Conservation (phyloP, 2,113 vertebrate genomes). For the Pachyramphus minor region DNA sequence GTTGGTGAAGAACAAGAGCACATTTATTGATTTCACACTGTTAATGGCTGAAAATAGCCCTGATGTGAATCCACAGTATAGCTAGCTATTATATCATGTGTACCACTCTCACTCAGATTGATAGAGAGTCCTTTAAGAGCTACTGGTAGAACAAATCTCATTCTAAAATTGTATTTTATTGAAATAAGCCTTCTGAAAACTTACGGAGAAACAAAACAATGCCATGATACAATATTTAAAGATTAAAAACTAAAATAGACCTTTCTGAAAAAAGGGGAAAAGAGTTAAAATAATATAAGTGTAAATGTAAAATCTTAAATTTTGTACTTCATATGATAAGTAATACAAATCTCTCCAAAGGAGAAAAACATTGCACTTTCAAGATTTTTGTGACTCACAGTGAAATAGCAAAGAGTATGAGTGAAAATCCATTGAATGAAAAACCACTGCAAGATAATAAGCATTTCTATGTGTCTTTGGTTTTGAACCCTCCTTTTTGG, state of each 20-base stretch:
- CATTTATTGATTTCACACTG: background rate
- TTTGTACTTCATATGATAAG: background rate
- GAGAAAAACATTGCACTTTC: slow-evolving; percentile 58
- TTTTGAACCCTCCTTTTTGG: slow-evolving; percentile 2
- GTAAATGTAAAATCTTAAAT: background rate
- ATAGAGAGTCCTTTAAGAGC: background rate
- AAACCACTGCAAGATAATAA: background rate
- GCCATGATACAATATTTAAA: background rate
- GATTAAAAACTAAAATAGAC: background rate
- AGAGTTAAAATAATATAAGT: background rate
- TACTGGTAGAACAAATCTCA: background rate
- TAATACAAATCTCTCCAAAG: background rate
- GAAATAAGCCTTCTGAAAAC: background rate
- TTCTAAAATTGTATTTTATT: background rate
- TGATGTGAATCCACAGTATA: background rate
- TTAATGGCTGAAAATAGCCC: background rate
- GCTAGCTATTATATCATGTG: background rate
- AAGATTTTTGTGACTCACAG: slow-evolving; percentile 18
- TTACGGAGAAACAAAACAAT: background rate
- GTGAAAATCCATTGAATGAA: background rate
- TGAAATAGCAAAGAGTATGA: slow-evolving; percentile 1
- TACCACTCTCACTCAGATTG: background rate
- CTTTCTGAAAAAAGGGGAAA: background rate
- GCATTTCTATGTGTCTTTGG: background rate
- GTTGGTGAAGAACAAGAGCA: background rate